These are phyloP conservation scores for Acanthochromis polyacanthus DNA, from an alignment of 2,113 vertebrate species.

Conservation along the genomic window DNA sequence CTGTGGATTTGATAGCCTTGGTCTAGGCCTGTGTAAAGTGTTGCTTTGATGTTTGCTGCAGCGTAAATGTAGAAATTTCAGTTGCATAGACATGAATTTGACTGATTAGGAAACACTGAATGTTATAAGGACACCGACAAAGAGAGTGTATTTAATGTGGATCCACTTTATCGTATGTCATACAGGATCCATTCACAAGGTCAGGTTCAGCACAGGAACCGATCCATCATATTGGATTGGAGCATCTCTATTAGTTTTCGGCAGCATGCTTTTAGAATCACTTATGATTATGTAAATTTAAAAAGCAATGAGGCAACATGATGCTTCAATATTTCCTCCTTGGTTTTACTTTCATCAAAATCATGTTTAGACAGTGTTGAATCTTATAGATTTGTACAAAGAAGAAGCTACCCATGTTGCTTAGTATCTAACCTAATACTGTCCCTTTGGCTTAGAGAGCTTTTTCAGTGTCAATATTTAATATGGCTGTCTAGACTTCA, in stretches of 20 bases:
- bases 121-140: not conserved
- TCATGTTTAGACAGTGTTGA: not conserved
- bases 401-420: not conserved
- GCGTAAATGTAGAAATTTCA: not conserved
- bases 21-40: not conserved
- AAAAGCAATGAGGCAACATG: too few relatives aligned
- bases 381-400: not conserved
- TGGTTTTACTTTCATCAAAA: not conserved
- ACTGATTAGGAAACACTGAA: not conserved
- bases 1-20: not conserved
- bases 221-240: too few relatives aligned
- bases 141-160: not conserved
- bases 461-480: slow-evolving; percentile 16
- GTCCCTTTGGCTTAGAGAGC: not conserved
- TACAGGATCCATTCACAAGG: not conserved
- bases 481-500: not conserved
- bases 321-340: not conserved
- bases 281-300: too few relatives aligned
- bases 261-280: too few relatives aligned
- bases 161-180: not conserved
- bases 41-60: not conserved
- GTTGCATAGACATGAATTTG: not conserved
- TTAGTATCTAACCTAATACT: too few relatives aligned
- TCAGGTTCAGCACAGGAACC: not conserved
- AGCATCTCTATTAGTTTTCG: too few relatives aligned